Conservation (phyloP, 2,797 vertebrate genomes). For the Cyclura pinguis region DNA sequence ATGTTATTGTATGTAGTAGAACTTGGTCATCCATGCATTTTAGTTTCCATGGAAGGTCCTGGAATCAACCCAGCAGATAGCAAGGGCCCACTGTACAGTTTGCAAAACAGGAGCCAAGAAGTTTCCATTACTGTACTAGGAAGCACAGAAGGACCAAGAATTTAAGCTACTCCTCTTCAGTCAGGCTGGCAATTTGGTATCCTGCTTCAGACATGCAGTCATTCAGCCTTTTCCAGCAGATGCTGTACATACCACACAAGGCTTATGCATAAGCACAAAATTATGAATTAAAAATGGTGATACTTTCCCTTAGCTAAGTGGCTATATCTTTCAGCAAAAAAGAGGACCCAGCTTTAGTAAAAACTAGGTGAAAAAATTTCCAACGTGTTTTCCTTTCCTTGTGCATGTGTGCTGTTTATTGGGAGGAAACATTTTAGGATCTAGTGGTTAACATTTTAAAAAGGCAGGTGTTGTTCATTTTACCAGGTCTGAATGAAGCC, state of each 20-base stretch:
- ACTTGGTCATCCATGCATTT: no score
- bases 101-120: neutral
- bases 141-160: neutral
- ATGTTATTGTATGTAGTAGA: no score
- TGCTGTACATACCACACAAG: neutral
- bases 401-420: neutral
- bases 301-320: neutral
- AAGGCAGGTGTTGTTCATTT: neutral
- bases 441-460: neutral
- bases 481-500: slow-evolving; percentile 18
- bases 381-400: neutral
- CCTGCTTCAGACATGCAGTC: neutral
- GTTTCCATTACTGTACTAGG: neutral
- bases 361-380: neutral
- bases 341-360: neutral
- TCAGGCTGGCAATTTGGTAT: neutral
- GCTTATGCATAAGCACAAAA: neutral
- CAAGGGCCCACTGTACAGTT: no score
- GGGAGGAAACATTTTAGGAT: neutral
- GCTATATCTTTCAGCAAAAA: neutral
- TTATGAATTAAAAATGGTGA: neutral
- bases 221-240: neutral
- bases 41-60: no score
- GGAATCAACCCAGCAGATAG: no score
- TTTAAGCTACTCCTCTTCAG: neutral